These are phyloP conservation scores for Euplagia quadripunctaria DNA, from an alignment of 2,888 invertebrate species.

Conservation along the genomic window DNA sequence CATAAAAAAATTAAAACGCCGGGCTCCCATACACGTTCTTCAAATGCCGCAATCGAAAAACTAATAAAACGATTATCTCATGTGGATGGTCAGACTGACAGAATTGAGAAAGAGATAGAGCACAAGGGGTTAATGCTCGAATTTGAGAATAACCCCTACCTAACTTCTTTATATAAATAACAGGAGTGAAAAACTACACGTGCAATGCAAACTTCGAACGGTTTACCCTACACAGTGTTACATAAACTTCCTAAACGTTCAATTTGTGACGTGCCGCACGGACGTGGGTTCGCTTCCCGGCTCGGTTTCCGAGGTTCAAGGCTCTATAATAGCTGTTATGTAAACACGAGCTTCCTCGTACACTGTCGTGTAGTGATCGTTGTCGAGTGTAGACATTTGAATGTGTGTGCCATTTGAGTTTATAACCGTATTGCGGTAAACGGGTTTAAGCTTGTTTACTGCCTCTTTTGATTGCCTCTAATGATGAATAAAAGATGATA, in stretches of 20 bases:
- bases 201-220: not conserved
- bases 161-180: no score
- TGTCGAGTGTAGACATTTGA: slow-evolving; percentile 3
- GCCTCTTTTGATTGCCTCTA: no score
- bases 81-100: no score
- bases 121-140: no score
- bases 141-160: not conserved
- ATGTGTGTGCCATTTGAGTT: slow-evolving; percentile 9
- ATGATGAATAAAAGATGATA: no score
- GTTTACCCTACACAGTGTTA: slow-evolving; percentile 4
- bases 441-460: no score
- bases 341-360: slow-evolving; percentile 29
- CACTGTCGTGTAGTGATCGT: slow-evolving; percentile 1
- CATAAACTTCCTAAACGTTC: slow-evolving; percentile 27
- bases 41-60: no score
- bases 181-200: not conserved
- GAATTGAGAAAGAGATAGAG: no score
- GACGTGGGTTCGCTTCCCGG: slow-evolving; percentile 33
- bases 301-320: slow-evolving; percentile 36
- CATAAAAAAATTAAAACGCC: no score
- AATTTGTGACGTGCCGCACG: slow-evolving; percentile 30
- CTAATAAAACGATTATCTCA: no score
- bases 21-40: no score
- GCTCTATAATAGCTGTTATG: slow-evolving; percentile 29
- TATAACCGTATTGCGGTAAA: not conserved